A percentile compares a stretch with the other conserved stretches of the same genome.
phyloP scores from a whole-genome alignment of 2,797 vertebrate species.

The Phaenicophaeus curvirostris region DNA sequence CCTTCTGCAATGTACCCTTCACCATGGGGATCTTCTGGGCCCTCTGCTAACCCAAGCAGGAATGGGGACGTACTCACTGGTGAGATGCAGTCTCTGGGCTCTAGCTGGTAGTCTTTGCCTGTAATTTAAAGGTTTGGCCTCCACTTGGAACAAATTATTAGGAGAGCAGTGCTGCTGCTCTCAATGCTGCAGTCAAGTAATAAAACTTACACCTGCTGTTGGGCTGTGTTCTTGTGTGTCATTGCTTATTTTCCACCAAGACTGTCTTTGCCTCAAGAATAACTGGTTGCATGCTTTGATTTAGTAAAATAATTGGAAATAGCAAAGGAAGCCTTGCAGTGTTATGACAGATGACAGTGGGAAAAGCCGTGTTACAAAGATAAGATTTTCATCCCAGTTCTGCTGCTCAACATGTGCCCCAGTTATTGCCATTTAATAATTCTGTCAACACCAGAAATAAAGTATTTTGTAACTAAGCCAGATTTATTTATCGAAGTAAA shows the following conservation, averaged over 20 bases:
- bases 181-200: background rate
- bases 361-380: background rate
- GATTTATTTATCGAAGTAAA: background rate
- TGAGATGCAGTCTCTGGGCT: background rate
- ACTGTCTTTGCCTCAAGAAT: background rate
- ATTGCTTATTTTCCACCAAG: background rate
- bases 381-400: background rate
- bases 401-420: background rate
- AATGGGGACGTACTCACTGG: background rate
- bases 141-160: background rate
- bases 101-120: background rate
- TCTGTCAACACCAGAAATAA: background rate
- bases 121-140: background rate
- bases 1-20: background rate
- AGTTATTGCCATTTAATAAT: background rate
- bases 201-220: fast-evolving
- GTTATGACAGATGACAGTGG: fast-evolving
- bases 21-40: background rate
- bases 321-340: background rate
- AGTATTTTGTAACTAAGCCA: background rate
- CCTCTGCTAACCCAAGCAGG: background rate
- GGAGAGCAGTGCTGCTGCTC: background rate
- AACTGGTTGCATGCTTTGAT: background rate
- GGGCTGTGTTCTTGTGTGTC: background rate
- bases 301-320: background rate